phyloP scores from a whole-genome alignment of 2,113 vertebrate species.

The Grus americana region DNA sequence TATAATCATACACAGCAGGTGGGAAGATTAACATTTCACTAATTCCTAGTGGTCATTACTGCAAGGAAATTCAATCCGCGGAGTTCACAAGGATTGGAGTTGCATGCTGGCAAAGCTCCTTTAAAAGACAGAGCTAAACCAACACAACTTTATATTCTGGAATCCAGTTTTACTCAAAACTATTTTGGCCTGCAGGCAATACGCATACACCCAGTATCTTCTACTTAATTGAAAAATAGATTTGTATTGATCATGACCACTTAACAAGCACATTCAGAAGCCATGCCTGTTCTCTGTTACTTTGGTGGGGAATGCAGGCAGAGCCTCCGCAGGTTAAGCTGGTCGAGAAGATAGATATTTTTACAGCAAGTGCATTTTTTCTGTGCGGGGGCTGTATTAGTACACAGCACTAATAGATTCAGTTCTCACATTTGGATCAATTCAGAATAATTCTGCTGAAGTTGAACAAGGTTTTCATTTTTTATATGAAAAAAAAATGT shows the following conservation, averaged over 20 bases:
- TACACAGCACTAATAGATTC: not conserved
- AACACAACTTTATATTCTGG: not conserved
- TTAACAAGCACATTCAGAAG: conserved; percentile 3
- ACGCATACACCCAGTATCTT: not conserved
- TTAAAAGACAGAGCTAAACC: not conserved
- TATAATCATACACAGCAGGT: conserved; percentile 55
- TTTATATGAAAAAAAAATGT: not conserved
- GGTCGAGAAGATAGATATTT: not conserved
- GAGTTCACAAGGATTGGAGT: not conserved
- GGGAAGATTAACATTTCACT: conserved; percentile 64
- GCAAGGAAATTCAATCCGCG: conserved; percentile 41
- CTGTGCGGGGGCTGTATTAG: not conserved
- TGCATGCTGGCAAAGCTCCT: conserved; percentile 22
- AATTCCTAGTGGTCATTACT: conserved; percentile 66
- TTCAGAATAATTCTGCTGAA: not conserved
- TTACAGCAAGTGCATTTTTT: not conserved
- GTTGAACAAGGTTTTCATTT: not conserved
- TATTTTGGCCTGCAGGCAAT: not conserved
- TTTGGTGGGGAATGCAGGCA: not conserved
- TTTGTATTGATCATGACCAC: conserved; percentile 34
- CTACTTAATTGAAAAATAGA: conserved; percentile 26
- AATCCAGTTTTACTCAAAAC: not conserved
- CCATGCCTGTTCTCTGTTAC: not conserved
- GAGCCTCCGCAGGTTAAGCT: not conserved
- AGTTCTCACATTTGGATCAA: not conserved